Conservation (phyloP, 2,113 vertebrate species). For the Nyctibius bracteatus region DNA sequence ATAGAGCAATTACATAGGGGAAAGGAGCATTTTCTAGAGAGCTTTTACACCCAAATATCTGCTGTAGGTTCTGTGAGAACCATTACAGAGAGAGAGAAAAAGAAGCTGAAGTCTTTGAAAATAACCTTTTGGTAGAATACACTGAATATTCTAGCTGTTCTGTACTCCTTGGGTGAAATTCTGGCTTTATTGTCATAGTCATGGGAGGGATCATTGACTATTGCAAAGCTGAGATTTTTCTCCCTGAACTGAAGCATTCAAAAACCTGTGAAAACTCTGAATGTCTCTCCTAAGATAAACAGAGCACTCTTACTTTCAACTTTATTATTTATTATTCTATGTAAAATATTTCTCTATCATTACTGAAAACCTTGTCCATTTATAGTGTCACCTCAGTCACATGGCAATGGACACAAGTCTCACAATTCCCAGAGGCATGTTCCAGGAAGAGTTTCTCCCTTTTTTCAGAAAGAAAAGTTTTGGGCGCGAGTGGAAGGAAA, state of each 20-base stretch:
- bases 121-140: conserved; percentile 8
- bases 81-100: neutral
- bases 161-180: neutral
- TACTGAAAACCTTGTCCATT: neutral
- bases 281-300: neutral
- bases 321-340: neutral
- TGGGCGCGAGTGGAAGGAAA: neutral
- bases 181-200: neutral
- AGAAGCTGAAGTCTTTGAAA: conserved; percentile 1
- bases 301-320: neutral
- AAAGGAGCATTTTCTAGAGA: neutral
- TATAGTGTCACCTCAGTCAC: neutral
- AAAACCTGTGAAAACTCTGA: neutral
- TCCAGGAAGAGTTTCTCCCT: neutral
- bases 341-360: neutral
- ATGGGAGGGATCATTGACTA: neutral
- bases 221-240: neutral
- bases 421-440: neutral
- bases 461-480: neutral
- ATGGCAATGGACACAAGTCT: neutral
- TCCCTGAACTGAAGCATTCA: neutral
- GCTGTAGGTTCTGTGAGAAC: neutral
- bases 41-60: conserved; percentile 6
- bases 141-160: neutral
- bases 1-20: neutral